phyloP scores from a whole-genome alignment of 2,113 vertebrate genomes.

The Phoxinus phoxinus region DNA sequence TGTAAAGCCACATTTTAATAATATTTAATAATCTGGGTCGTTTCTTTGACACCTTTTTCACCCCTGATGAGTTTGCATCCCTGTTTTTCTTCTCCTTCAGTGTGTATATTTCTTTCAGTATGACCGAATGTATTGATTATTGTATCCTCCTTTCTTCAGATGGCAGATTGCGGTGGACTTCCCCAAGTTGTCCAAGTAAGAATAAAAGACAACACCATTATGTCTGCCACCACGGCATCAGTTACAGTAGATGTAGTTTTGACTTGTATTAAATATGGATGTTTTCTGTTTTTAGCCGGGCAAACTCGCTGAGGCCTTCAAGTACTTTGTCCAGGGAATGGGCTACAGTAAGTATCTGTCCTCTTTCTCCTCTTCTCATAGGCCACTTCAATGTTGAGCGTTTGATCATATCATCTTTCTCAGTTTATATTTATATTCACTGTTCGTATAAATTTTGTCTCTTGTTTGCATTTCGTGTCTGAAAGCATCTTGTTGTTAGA shows the following conservation, averaged over 20 bases:
- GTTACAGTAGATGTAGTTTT: neutral
- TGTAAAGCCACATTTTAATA: neutral
- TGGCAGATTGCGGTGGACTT: constrained; percentile 95
- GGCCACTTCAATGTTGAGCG: neutral
- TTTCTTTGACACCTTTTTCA: neutral
- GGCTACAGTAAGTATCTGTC: constrained; percentile 79
- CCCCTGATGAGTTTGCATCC: neutral
- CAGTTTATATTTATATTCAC: constrained; percentile 20
- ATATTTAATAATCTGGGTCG: neutral
- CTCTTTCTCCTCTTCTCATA: neutral
- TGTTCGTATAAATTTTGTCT: constrained; percentile 24
- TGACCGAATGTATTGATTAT: neutral
- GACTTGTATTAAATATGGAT: neutral
- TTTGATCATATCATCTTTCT: constrained; percentile 19
- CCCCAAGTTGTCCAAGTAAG: constrained; percentile 95
- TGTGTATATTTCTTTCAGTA: neutral
- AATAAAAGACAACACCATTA: neutral
- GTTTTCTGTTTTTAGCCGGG: constrained; percentile 70
- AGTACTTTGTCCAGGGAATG: constrained; percentile 84
- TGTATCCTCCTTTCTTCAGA: constrained; percentile 77
- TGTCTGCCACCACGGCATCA: neutral
- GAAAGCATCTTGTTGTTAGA: constrained; percentile 41
- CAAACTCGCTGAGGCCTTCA: constrained; percentile 81
- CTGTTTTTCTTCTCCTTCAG: neutral
- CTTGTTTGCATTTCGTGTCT: constrained; percentile 46